Percentiles rank a stretch among this genome's conserved stretches.
phyloP scores from a whole-genome alignment of 2,888 invertebrate genomes.

The Frankliniella fusca region DNA sequence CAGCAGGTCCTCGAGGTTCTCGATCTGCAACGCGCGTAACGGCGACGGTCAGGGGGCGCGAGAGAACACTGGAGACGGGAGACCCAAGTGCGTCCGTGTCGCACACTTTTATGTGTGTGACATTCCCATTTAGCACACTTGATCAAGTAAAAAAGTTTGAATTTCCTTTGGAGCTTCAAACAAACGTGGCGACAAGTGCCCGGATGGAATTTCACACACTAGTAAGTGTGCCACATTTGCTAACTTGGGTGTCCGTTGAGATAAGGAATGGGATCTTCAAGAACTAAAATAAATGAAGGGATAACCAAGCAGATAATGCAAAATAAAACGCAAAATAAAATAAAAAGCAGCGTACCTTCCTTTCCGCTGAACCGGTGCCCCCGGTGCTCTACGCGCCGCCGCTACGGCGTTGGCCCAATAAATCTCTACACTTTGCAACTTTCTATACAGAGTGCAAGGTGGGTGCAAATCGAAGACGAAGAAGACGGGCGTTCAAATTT shows the following conservation, averaged over 20 bases:
- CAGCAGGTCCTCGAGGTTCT: slow-evolving; percentile 92
- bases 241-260: too few relatives aligned
- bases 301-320: slow-evolving; percentile 36
- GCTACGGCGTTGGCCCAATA: not conserved
- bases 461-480: slow-evolving; percentile 29
- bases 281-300: slow-evolving; percentile 26
- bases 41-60: not conserved
- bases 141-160: too few relatives aligned
- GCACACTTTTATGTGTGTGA: too few relatives aligned
- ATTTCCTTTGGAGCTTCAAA: too few relatives aligned
- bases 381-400: not conserved
- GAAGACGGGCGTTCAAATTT: slow-evolving; percentile 37
- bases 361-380: not conserved
- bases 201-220: too few relatives aligned
- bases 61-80: too few relatives aligned
- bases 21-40: slow-evolving; percentile 63
- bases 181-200: too few relatives aligned
- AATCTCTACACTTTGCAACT: slow-evolving; percentile 23
- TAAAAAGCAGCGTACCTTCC: not conserved
- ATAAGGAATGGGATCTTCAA: not conserved
- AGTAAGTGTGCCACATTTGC: too few relatives aligned
- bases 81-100: too few relatives aligned
- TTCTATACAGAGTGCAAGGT: not conserved
- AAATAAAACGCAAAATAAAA: not conserved
- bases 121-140: too few relatives aligned